Percentiles rank a stretch among this genome's conserved stretches.
These are phyloP conservation scores for Nesospiza acunhae DNA, from an alignment of 2,113 vertebrate genomes.

Conservation along the genomic window DNA sequence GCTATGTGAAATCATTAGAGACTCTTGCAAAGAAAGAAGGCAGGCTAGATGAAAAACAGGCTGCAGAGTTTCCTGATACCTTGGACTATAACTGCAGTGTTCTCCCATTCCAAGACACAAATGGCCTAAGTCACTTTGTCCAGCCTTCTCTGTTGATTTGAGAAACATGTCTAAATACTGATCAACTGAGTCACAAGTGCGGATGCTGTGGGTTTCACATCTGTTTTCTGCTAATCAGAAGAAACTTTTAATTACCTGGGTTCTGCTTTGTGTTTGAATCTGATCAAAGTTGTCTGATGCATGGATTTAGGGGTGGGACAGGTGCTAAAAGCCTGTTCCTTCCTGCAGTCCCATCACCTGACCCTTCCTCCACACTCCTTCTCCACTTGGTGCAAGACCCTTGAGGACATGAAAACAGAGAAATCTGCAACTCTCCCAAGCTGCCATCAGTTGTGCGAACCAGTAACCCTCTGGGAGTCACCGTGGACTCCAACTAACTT, in stretches of 20 bases:
- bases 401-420: constrained; percentile 70
- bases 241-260: constrained; percentile 62
- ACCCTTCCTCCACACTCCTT: constrained; percentile 59
- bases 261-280: constrained; percentile 67
- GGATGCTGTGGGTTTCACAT: constrained; percentile 82
- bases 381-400: constrained; percentile 73
- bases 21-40: constrained; percentile 1
- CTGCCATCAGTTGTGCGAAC: constrained; percentile 71
- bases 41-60: constrained; percentile 29
- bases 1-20: constrained; percentile 23
- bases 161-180: neutral
- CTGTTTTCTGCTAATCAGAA: constrained; percentile 76
- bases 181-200: constrained; percentile 36
- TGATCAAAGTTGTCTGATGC: constrained; percentile 68
- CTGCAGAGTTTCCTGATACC: neutral
- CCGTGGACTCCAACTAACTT: constrained; percentile 65
- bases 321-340: constrained; percentile 47
- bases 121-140: constrained; percentile 54
- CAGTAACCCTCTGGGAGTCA: constrained; percentile 68
- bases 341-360: constrained; percentile 36
- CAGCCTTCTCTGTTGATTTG: constrained; percentile 23
- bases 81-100: constrained; percentile 19
- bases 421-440: constrained; percentile 72
- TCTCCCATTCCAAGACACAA: constrained; percentile 50
- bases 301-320: constrained; percentile 49